These are phyloP conservation scores for Epicampocera succincta DNA, from an alignment of 2,888 invertebrate genomes.

Conservation along the genomic window DNA sequence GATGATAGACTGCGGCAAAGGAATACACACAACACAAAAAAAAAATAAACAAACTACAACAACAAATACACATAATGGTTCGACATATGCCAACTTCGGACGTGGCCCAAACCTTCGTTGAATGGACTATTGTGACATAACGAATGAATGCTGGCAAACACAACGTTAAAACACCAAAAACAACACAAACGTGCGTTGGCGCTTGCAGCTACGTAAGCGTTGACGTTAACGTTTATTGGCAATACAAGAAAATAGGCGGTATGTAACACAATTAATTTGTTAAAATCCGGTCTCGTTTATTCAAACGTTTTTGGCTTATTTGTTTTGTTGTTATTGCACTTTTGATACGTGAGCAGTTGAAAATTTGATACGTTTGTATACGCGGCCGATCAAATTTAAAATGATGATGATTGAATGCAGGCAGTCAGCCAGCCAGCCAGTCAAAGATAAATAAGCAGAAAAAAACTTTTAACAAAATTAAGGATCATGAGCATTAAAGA, in stretches of 20 bases:
- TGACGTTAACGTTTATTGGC: slow-evolving; percentile 23
- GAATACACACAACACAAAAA: slow-evolving; percentile 52
- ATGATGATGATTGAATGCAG: slow-evolving; percentile 81
- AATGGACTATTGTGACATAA: slow-evolving; percentile 63
- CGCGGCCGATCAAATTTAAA: slow-evolving; percentile 82
- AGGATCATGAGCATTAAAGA: slow-evolving; percentile 79
- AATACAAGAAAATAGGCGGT: slow-evolving; percentile 52
- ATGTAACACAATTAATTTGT: slow-evolving; percentile 63
- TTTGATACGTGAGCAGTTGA: slow-evolving; percentile 57
- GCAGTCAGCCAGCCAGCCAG: slow-evolving; percentile 71
- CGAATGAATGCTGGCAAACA: slow-evolving; percentile 27
- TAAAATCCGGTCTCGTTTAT: slow-evolving; percentile 45
- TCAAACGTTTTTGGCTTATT: slow-evolving; percentile 6
- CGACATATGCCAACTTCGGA: slow-evolving; percentile 70
- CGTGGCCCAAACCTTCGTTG: slow-evolving; percentile 68
- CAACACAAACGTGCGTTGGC: slow-evolving; percentile 1
- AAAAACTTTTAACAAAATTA: slow-evolving; percentile 81
- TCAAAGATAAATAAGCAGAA: slow-evolving; percentile 42
- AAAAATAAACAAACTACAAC: slow-evolving; percentile 16
- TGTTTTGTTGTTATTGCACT: slow-evolving; percentile 45
- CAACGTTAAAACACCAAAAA: slow-evolving; percentile 14
- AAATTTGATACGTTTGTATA: slow-evolving; percentile 79
- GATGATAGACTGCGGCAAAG: slow-evolving; percentile 70
- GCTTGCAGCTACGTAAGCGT: slow-evolving; percentile 27
- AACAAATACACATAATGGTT: slow-evolving; percentile 43